Evolutionary conservation across 2,113 vertebrate genomes (phyloP), one percentile per base, ranked within the genome.

Genomic region (human (Homo sapiens)): DNA sequence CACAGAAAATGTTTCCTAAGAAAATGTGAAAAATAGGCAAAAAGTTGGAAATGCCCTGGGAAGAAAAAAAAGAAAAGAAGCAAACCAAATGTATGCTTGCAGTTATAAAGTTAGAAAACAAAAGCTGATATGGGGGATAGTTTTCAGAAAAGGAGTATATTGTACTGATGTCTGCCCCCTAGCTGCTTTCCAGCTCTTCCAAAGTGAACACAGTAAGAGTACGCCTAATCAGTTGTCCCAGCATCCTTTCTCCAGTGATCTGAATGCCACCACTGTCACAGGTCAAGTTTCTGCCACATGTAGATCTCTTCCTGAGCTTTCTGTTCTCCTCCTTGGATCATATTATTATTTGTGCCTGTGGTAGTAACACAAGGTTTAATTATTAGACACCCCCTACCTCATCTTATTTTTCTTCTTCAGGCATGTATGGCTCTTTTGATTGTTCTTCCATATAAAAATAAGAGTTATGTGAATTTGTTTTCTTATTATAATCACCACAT

Each of bases 361-460:
- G 73, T 80, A 9, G 8, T 66, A 89, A 81, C 23, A 52, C 3
- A 35, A 84, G 27, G 22, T 83, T 91, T 89, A 57, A 82, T 89
- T 86, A 79, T 87, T 48, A 76, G 25, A n/a, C 8, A 87, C 66
- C 32, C 40, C 32, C 12, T 50, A 18, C 0, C 40, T 2, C 16
- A 52, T 30, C 55, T 95, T 72, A 23, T 75, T 61, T 89, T 86
- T 57, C 27, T 92, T 94, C 30, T 83, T 90, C 27, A 78, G 38
- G 25, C 43, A 79, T 83, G 82, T 64, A 22, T 27, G 5, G 9
- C 32, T 88, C 72, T 83, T 93, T 86, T 57, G 16, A 96, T 80
- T 95, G 16, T 14, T 94, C 73, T 97, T 90, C 61, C 18, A 64
- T 64, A 55, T 64, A 64, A 96, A 96, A 90, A 80, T 32, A 50